Conservation (phyloP, 2,888 invertebrate species). For the Rosalia funebris region DNA sequence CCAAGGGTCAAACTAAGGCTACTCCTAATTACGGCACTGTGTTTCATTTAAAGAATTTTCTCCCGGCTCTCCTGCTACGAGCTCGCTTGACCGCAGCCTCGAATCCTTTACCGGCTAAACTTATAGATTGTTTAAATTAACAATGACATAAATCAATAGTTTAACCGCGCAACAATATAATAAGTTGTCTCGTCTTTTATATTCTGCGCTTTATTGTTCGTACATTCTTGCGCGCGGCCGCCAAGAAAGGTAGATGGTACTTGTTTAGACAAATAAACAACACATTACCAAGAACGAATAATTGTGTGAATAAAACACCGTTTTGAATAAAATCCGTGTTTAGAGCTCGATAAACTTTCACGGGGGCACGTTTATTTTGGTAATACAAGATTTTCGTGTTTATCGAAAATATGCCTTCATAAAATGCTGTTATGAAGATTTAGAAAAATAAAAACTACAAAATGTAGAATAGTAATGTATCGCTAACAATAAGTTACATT, state of each 20-base stretch:
- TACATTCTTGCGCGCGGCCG: neutral
- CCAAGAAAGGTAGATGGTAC: neutral
- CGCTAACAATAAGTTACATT: too few species aligned
- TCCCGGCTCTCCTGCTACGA: slow-evolving; percentile 5
- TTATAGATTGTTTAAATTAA: slow-evolving; percentile 11
- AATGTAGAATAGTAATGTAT: too few species aligned
- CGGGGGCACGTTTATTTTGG: too few species aligned
- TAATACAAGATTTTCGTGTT: too few species aligned
- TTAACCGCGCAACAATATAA: slow-evolving; percentile 1
- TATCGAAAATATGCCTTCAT: too few species aligned
- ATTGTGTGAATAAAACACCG: too few species aligned
- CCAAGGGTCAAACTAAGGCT: too few species aligned
- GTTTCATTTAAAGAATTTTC: slow-evolving; percentile 4
- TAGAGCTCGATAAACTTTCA: too few species aligned
- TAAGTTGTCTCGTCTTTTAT: slow-evolving; percentile 6
- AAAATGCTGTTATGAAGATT: too few species aligned
- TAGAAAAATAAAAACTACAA: too few species aligned
- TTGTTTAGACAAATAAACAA: slow-evolving; percentile 8
- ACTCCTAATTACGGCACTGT: neutral
- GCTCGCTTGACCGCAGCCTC: slow-evolving; percentile 7
- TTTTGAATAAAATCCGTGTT: too few species aligned
- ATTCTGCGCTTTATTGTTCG: slow-evolving; percentile 2
- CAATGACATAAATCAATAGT: slow-evolving; percentile 13
- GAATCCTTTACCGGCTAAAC: slow-evolving; percentile 6
- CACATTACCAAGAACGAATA: slow-evolving; percentile 2